These are phyloP conservation scores for Ganaspis sp. DNA, from an alignment of 1,140 invertebrate species.

Conservation along the genomic window DNA sequence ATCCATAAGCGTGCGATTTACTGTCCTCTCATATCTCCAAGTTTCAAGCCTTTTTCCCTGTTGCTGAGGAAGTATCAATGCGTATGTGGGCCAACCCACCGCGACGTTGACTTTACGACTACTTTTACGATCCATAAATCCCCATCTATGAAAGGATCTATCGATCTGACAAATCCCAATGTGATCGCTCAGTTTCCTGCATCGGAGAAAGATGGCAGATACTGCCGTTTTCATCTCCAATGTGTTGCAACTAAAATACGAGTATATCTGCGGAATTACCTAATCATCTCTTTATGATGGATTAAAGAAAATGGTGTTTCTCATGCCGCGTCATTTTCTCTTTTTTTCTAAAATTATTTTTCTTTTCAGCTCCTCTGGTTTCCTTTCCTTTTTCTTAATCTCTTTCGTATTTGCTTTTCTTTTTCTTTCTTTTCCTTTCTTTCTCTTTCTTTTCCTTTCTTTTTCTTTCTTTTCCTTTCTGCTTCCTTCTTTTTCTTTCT, in stretches of 20 bases:
- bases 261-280: neutral
- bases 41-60: constrained; percentile 46
- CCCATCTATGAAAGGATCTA: constrained; percentile 66
- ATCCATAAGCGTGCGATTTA: constrained; percentile 68
- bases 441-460: too few relatives aligned
- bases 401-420: too few relatives aligned
- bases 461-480: too few relatives aligned
- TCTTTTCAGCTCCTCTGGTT: too few relatives aligned
- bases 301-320: constrained; percentile 16
- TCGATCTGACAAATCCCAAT: constrained; percentile 54
- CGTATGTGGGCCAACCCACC: constrained; percentile 64
- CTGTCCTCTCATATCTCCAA: constrained; percentile 59
- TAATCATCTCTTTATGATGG: constrained; percentile 19
- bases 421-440: too few relatives aligned
- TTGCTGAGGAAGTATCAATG: neutral
- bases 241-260: constrained; percentile 22
- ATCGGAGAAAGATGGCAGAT: constrained; percentile 12
- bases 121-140: constrained; percentile 66
- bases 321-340: neutral
- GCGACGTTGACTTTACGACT: constrained; percentile 54
- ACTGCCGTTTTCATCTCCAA: constrained; percentile 45
- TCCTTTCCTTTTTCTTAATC: too few relatives aligned
- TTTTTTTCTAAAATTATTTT: neutral
- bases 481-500: too few relatives aligned
- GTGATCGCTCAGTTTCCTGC: constrained; percentile 15